phyloP scores from a whole-genome alignment of 2,113 vertebrate genomes.

The Malurus cyaneus region DNA sequence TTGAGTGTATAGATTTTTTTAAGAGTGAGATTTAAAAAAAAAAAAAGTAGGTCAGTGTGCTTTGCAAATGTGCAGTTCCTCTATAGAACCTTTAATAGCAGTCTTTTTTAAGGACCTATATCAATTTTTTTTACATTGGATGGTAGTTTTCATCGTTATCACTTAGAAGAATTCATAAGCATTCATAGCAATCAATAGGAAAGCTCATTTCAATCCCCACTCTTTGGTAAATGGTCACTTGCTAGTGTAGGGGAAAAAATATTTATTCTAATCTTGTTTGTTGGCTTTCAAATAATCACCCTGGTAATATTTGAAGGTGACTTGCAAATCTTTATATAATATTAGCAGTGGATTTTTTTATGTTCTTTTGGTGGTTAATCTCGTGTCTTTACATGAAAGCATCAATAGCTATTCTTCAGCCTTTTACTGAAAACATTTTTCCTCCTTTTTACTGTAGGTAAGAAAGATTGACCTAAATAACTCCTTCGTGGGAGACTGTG shows the following conservation, averaged over 20 bases:
- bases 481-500: background rate
- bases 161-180: background rate
- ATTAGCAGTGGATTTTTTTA: background rate
- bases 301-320: background rate
- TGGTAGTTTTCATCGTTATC: background rate
- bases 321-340: background rate
- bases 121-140: background rate
- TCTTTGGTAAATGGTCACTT: background rate
- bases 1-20: background rate
- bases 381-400: background rate
- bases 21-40: background rate
- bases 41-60: background rate
- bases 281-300: background rate
- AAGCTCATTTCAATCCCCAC: background rate
- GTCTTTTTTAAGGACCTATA: background rate
- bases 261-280: background rate
- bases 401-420: background rate
- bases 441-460: background rate
- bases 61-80: background rate
- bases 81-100: background rate
- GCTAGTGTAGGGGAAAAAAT: background rate
- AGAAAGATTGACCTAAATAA: constrained; percentile 58
- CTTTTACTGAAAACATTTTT: constrained; percentile 15
- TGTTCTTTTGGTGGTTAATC: background rate
- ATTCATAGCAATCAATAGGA: background rate